Evolutionary conservation across 2,888 invertebrate species (phyloP), one percentile per base, ranked within the genome.

Genomic region (Pollenia griseotomentosa): DNA sequence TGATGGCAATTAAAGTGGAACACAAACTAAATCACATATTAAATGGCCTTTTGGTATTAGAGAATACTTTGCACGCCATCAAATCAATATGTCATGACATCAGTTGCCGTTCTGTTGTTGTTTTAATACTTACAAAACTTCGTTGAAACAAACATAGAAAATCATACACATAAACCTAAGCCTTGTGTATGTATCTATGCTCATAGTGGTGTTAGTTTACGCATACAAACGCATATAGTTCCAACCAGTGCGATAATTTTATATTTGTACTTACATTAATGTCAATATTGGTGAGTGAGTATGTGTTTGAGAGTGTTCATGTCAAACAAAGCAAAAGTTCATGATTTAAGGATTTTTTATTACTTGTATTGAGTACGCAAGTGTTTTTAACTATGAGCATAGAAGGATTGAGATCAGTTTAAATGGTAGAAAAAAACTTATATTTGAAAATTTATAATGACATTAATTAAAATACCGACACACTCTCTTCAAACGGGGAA

Each of bases 71-170:
- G 61, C 90, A 88, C 88, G 90, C 88, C 91, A 91, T 90, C 90
- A 90, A 91, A 90, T 91, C 90, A 91, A 91, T 91, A 91, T 90
- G 90, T 88, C 81, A 81, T 78, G 78, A 65, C 55, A 79, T 55
- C 73, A 80, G 80, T 80, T 66, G 73, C 46, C 33, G 33, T 33
- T 33, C 6, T 33, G 80, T 80, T 55, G 16, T 66, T 61, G 33
- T 11, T 46, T 46, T 46, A 74, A 12, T 53, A 16, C 12, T 42
- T 55, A 55, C 42, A 44, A 55, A 33, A 59, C 14, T 33, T 33
- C 6, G 59, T 59, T 14, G 8, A 33, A 59, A 33, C 14, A 33
- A 6, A 33, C 12, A 59, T 12, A 11, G 33, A 33, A 42, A 65
- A 19, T n/a, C 46, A 48, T 4, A 19, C 23, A 19, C 57, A 59